These are phyloP conservation scores for crab-eating macaque (Macaca fascicularis) DNA, from an alignment of 2,113 vertebrate species.

Conservation along the genomic window T2T-MFA8v1.1 NC_088395.1:7937501-7938000, in stretches of 20 bases:
- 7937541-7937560: neutral
- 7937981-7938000: rapidly evolving
- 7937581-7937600: neutral
- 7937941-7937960: rapidly evolving
- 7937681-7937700: neutral
- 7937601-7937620: too few species aligned
- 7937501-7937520: neutral
- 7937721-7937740: neutral
- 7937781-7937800: neutral
- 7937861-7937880: neutral
- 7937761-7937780: neutral
- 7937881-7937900: neutral
- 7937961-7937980: rapidly evolving
- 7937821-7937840: neutral
- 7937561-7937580: neutral
- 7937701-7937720: neutral
- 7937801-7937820: neutral
- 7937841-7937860: neutral
- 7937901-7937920: neutral
- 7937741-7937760: neutral
- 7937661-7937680: neutral
- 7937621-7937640: neutral
- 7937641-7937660: neutral
- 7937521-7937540: neutral
- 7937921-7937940: too few species aligned